Base-by-base conservation (phyloP, 2,888 invertebrate species). In the Drosophila birchii region DNA sequence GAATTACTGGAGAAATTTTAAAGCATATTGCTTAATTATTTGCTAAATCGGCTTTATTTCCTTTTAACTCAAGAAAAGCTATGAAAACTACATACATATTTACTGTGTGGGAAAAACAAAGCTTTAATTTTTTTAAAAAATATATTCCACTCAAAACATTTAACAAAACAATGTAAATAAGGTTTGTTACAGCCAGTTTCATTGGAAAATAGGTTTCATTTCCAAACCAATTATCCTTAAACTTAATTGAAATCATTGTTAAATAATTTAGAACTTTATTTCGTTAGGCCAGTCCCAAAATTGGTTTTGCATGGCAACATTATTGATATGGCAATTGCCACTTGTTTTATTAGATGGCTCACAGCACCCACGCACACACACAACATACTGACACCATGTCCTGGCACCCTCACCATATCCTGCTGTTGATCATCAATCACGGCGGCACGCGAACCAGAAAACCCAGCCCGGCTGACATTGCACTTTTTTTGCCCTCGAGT, bases 281-380 rank as follows among this genome's bases (percentile, higher is more conserved):
- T 56, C 34, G 45, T 69, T 56, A 41, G 55, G 70, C 56, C 45
- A 41, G 41, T 26, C 20, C 39, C 32, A 7, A 57, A 70, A 68
- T 57, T 70, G 43, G 41, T 23, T 69, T 70, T 38, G 70, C 70
- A 70, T 70, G 59, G 64, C 47, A 56, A 69, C 69, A 69, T 56
- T 59, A 66, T 76, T 58, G 81, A 86, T 86, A 84, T 67, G 78
- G 71, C 81, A 78, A 81, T 86, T 81, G 81, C 74, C 84, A 76
- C 86, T 86, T 81, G 87, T 81, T 84, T 78, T 78, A 74, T 69
- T 78, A 78, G 84, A 71, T 71, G 81, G 81, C 81, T 69, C 60
- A 76, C 83, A 78, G 80, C 79, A 71, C 78, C 73, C 81, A 69
- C 45, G 47, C 34, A 11, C 47, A 20, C 36, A 3, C 11, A 43